These are phyloP conservation scores for Pogonophryne albipinna DNA, from an alignment of 2,797 vertebrate species.

Conservation along the genomic window DNA sequence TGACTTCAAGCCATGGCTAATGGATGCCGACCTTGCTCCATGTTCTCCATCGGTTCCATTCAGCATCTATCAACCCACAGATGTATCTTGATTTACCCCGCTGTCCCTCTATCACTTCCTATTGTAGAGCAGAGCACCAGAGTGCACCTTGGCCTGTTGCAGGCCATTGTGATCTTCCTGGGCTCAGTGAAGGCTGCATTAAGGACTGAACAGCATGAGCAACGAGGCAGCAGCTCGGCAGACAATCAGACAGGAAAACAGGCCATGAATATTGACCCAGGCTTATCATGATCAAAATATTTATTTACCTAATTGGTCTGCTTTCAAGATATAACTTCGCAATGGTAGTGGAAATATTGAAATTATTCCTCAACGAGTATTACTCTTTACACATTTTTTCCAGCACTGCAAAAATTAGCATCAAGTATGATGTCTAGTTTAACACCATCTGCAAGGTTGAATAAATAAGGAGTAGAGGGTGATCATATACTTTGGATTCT, in stretches of 20 bases:
- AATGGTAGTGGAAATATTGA: neutral
- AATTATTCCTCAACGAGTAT: neutral
- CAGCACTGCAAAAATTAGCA: neutral
- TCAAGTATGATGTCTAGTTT: neutral
- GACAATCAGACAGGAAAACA: conserved; percentile 46
- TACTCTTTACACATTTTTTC: neutral
- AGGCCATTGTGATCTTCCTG: conserved; percentile 61
- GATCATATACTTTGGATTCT: neutral
- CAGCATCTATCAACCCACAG: conserved; percentile 75
- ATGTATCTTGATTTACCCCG: conserved; percentile 80
- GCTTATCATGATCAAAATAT: conserved; percentile 48
- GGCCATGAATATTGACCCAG: conserved; percentile 44
- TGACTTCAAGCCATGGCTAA: conserved; percentile 74
- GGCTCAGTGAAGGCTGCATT: conserved; percentile 68
- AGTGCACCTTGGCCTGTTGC: conserved; percentile 49
- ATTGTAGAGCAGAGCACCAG: conserved; percentile 44
- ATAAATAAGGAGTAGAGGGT: neutral
- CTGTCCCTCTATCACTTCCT: conserved; percentile 56
- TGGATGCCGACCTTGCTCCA: conserved; percentile 76
- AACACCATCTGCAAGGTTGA: neutral
- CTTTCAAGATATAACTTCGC: conserved; percentile 38
- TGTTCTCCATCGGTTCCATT: conserved; percentile 77
- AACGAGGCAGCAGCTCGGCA: conserved; percentile 49
- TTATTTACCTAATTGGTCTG: conserved; percentile 38
- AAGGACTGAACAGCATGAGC: conserved; percentile 62